Percentiles rank a stretch among this genome's conserved stretches.
phyloP scores from a whole-genome alignment of 1,140 invertebrate genomes.

The Onthophagus taurus region DNA sequence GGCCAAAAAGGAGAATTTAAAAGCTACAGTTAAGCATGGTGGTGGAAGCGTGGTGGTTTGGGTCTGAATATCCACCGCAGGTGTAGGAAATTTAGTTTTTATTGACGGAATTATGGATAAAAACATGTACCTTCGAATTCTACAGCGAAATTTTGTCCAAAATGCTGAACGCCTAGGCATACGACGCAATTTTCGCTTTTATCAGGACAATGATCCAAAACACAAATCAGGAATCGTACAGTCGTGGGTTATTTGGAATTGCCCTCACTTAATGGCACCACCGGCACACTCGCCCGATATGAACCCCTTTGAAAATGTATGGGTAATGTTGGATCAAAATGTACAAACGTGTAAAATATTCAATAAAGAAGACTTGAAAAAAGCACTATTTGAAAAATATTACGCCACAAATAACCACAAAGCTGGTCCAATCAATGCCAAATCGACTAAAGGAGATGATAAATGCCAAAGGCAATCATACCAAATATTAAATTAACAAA shows the following conservation, averaged over 20 bases:
- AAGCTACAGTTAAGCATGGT: slow-evolving; percentile 35
- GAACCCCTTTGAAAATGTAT: background rate
- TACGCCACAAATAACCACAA: background rate
- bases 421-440: background rate
- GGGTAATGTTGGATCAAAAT: too few species aligned
- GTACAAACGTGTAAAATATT: background rate
- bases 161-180: background rate
- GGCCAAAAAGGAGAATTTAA: slow-evolving; percentile 20
- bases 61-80: background rate
- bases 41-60: slow-evolving; percentile 18
- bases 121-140: background rate
- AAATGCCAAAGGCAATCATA: background rate
- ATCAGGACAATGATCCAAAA: background rate
- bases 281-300: background rate
- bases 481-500: background rate
- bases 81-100: background rate
- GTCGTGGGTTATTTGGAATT: background rate
- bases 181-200: too few species aligned
- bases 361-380: background rate
- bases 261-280: background rate
- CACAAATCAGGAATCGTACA: background rate
- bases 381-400: background rate
- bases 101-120: background rate
- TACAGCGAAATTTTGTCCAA: background rate
- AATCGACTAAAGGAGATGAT: background rate